Percentiles rank a stretch among this genome's conserved stretches.
Evolutionary conservation across 1,140 invertebrate species (phyloP).

Genomic region (Cherax destructor): DNA sequence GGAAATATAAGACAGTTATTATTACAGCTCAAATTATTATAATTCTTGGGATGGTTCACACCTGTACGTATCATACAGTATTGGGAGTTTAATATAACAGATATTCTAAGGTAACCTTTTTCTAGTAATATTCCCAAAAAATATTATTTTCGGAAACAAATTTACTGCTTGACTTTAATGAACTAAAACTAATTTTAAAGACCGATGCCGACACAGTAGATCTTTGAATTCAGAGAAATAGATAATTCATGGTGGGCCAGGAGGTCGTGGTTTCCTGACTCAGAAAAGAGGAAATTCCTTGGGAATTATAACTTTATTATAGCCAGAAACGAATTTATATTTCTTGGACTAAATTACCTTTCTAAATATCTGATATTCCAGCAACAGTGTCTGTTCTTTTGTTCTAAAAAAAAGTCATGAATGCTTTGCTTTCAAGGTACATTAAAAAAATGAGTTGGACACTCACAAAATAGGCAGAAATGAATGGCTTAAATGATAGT

Average conservation of each 20-base stretch:
- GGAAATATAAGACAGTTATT: too few species aligned
- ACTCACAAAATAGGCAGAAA: too few species aligned
- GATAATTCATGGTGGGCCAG: not conserved
- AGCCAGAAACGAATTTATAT: too few species aligned
- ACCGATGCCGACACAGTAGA: not conserved
- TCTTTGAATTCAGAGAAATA: conserved; percentile 3
- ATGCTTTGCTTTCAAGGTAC: too few species aligned
- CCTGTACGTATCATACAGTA: too few species aligned
- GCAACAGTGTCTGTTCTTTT: not conserved
- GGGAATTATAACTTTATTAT: not conserved
- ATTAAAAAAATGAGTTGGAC: too few species aligned
- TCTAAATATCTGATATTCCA: not conserved
- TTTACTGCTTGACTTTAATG: conserved; percentile 1
- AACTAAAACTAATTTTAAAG: conserved; percentile 7
- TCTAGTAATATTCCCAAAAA: not conserved
- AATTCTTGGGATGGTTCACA: too few species aligned
- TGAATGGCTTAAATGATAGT: too few species aligned
- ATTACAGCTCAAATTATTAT: too few species aligned
- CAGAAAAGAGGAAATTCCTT: not conserved
- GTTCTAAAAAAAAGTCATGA: too few species aligned
- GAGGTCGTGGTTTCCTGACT: not conserved
- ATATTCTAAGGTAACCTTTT: too few species aligned
- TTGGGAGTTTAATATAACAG: too few species aligned
- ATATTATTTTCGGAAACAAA: not conserved
- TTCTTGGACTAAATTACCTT: not conserved